Conservation (phyloP, 2,888 invertebrate species). For the Eristalis pertinax region DNA sequence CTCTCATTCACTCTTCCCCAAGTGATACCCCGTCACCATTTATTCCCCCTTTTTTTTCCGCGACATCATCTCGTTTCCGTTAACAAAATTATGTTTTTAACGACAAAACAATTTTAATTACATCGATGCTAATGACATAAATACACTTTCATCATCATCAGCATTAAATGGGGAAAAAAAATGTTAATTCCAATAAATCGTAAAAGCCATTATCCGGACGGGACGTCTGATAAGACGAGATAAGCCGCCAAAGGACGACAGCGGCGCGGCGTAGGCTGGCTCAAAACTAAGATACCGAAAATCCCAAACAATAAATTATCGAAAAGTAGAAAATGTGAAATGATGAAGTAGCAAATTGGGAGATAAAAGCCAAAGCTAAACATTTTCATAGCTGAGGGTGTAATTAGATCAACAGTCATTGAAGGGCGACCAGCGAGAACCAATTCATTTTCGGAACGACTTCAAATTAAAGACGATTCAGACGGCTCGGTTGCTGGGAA, state of each 20-base stretch:
- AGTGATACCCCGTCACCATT: neutral
- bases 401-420: conserved; percentile 27
- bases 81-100: neutral
- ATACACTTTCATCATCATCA: conserved; percentile 6
- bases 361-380: conserved; percentile 3
- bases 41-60: neutral
- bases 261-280: neutral
- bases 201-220: conserved; percentile 1
- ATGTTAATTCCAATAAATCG: conserved; percentile 26
- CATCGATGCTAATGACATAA: conserved; percentile 13
- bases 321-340: neutral
- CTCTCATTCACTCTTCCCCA: neutral
- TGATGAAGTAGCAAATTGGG: neutral
- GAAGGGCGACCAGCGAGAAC: conserved; percentile 27
- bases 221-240: conserved; percentile 2
- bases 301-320: conserved; percentile 6
- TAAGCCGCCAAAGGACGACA: neutral
- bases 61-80: neutral
- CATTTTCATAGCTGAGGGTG: conserved; percentile 25
- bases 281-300: neutral
- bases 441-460: conserved; percentile 48
- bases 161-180: neutral
- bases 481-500: neutral
- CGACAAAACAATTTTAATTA: conserved; percentile 15
- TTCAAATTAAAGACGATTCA: conserved; percentile 35